These are phyloP conservation scores for Chaetops frenatus DNA, from an alignment of 2,113 vertebrate genomes.

Conservation along the genomic window DNA sequence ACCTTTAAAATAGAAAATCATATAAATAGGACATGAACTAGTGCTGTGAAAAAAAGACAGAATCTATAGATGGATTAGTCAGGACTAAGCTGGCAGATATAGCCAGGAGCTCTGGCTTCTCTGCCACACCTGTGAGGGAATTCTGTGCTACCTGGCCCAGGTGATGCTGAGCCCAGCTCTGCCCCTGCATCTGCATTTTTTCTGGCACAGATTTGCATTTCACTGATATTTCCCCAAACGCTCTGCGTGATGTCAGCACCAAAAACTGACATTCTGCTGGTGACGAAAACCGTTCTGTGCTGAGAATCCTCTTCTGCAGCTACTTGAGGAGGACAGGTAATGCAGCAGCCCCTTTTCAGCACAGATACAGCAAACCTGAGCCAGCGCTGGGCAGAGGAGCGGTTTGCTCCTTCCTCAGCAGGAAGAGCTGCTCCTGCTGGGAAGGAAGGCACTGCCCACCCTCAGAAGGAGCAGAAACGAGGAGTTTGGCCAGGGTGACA, in stretches of 20 bases:
- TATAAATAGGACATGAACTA: neutral
- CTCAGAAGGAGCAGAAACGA: neutral
- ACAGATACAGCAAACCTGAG: fast-evolving
- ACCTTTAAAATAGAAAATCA: neutral
- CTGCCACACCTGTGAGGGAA: fast-evolving
- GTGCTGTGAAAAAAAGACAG: fast-evolving
- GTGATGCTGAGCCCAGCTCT: neutral
- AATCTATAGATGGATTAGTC: neutral
- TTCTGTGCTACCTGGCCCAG: neutral
- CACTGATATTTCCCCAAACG: fast-evolving
- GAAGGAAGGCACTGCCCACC: neutral
- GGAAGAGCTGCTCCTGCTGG: neutral
- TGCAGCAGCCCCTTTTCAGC: neutral
- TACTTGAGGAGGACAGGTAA: neutral
- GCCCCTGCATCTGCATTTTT: neutral
- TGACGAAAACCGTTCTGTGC: neutral
- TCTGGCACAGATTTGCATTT: no score
- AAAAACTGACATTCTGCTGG: neutral
- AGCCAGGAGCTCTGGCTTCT: neutral
- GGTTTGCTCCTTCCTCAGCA: neutral
- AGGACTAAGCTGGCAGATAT: neutral
- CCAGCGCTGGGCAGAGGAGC: fast-evolving
- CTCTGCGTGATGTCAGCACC: neutral
- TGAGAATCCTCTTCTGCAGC: neutral
- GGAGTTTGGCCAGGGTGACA: neutral